A percentile compares a stretch with the other conserved stretches of the same genome.
Conservation (phyloP, 2,797 vertebrate genomes). For the Tympanoctomys barrerae region DNA sequence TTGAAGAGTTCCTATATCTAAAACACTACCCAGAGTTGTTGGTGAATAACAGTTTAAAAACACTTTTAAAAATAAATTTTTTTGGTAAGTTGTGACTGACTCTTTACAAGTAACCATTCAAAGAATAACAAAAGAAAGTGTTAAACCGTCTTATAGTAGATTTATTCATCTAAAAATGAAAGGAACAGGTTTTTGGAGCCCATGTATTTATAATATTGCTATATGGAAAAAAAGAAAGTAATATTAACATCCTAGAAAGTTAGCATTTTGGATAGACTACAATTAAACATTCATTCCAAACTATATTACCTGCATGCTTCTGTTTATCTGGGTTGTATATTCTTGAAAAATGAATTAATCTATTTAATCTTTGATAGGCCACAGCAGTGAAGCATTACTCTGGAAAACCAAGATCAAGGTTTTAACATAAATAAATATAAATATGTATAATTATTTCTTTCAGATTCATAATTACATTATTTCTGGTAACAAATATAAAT, state of each 20-base stretch:
- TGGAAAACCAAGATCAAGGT: conserved; percentile 27
- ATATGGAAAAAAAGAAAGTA: conserved; percentile 36
- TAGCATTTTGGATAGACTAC: background rate
- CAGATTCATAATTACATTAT: conserved; percentile 82
- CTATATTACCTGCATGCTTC: background rate
- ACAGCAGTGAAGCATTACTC: conserved; percentile 70
- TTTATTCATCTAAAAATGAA: conserved; percentile 45
- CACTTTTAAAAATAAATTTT: background rate
- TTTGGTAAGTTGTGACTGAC: background rate
- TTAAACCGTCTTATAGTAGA: conserved; percentile 13
- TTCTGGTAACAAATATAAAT: conserved; percentile 90
- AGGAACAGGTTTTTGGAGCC: conserved; percentile 51
- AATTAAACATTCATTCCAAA: conserved; percentile 68
- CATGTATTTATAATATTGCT: conserved; percentile 46
- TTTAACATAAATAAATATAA: conserved; percentile 76
- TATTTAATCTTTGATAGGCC: conserved; percentile 30
- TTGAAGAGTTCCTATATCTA: background rate
- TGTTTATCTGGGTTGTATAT: conserved; percentile 45
- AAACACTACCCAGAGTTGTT: conserved; percentile 22
- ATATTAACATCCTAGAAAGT: conserved; percentile 53
- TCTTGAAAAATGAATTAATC: conserved; percentile 58
- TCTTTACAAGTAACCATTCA: conserved; percentile 35
- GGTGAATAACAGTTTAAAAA: conserved; percentile 36
- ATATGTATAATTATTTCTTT: conserved; percentile 84
- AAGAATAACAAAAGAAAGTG: background rate